Percentiles rank a stretch among this genome's conserved stretches.
phyloP scores from a whole-genome alignment of 2,888 invertebrate species.

The Scaptomyza cyrtandrae region DNA sequence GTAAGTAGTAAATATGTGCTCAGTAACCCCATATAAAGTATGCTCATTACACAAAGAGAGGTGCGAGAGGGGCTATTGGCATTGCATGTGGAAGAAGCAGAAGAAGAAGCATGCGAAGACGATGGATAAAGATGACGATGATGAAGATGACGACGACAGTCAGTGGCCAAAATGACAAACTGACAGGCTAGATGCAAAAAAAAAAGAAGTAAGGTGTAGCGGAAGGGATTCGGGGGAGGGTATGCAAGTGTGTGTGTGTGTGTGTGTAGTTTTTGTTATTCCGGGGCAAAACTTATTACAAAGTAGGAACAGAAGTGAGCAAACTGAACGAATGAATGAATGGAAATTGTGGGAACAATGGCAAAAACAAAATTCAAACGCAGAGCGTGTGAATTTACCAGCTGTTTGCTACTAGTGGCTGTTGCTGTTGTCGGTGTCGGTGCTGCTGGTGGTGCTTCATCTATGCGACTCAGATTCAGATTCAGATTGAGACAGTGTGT shows the following conservation, averaged over 20 bases:
- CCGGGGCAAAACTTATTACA: constrained; percentile 73
- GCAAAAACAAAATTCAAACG: constrained; percentile 21
- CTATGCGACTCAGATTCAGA: constrained; percentile 17
- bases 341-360: constrained; percentile 81
- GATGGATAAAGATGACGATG: constrained; percentile 49
- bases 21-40: constrained; percentile 66
- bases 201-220: too few species aligned
- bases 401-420: constrained; percentile 23
- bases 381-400: constrained; percentile 72
- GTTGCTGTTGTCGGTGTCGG: constrained; percentile 3
- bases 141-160: constrained; percentile 40
- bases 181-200: constrained; percentile 12
- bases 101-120: constrained; percentile 17
- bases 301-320: constrained; percentile 78
- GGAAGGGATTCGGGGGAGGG: background rate
- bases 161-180: constrained; percentile 52
- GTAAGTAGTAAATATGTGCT: constrained; percentile 45
- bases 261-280: constrained; percentile 37
- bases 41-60: constrained; percentile 55
- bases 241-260: constrained; percentile 5
- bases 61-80: constrained; percentile 37
- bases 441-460: constrained; percentile 37
- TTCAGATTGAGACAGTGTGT: constrained; percentile 42
- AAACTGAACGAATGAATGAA: constrained; percentile 77
- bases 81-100: constrained; percentile 50